A percentile compares a stretch with the other conserved stretches of the same genome.
Evolutionary conservation across 2,888 invertebrate species (phyloP).

Genomic region (Venusia cambrica): DNA sequence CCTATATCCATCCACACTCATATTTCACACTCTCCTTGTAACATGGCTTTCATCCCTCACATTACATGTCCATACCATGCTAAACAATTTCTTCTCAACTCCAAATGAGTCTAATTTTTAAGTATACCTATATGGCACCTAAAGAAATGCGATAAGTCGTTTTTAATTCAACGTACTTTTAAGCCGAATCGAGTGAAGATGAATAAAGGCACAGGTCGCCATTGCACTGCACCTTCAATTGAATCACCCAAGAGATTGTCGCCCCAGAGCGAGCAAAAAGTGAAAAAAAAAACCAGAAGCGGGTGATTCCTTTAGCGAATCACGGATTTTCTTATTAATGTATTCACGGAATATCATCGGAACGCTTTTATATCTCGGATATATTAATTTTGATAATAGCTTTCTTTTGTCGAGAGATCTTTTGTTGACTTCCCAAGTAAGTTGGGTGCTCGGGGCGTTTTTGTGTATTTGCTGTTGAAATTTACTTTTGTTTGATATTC

Average conservation of each 20-base stretch:
- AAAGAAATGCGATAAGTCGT: no score
- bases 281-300: slow-evolving; percentile 18
- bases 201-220: slow-evolving; percentile 35
- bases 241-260: slow-evolving; percentile 53
- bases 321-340: slow-evolving; percentile 30
- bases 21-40: no score
- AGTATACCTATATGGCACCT: no score
- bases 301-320: slow-evolving; percentile 24
- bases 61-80: no score
- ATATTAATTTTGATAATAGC: slow-evolving; percentile 36
- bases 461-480: slow-evolving; percentile 23
- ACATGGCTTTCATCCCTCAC: no score
- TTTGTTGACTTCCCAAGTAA: slow-evolving; percentile 31
- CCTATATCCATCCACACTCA: no score
- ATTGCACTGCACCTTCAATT: slow-evolving; percentile 40
- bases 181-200: no score
- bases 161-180: no score
- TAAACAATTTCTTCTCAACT: no score
- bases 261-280: slow-evolving; percentile 32
- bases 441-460: slow-evolving; percentile 26
- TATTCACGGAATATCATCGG: slow-evolving; percentile 35
- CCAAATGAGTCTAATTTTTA: no score
- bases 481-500: slow-evolving; percentile 27
- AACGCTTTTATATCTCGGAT: slow-evolving; percentile 30
- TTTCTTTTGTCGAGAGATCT: slow-evolving; percentile 30